Conservation (phyloP, 2,797 vertebrate genomes). For the Phoeniculus purpureus region DNA sequence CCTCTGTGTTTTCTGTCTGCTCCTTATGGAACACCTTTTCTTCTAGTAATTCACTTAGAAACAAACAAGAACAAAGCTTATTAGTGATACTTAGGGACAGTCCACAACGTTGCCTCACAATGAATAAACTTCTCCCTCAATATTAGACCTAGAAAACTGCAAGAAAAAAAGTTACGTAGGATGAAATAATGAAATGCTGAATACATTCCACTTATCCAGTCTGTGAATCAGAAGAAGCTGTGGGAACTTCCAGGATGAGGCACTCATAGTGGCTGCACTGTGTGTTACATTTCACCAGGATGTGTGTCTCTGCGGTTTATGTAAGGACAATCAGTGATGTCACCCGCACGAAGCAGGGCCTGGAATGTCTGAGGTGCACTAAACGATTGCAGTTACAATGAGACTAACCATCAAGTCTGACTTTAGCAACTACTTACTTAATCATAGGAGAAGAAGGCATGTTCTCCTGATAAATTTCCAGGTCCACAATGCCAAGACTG, state of each 20-base stretch:
- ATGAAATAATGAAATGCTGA: not conserved
- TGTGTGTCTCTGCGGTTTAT: not conserved
- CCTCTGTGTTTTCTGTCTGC: conserved; percentile 82
- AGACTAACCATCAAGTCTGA: conserved; percentile 66
- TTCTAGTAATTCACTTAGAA: conserved; percentile 85
- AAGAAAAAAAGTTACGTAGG: not conserved
- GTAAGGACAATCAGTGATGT: not conserved
- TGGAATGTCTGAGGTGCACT: conserved; percentile 25
- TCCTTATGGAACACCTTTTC: conserved; percentile 81
- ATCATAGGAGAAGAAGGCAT: conserved; percentile 83
- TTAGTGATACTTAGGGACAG: conserved; percentile 71
- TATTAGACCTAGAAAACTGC: conserved; percentile 45
- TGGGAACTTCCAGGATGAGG: not conserved
- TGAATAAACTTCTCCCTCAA: conserved; percentile 54
- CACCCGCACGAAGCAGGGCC: conserved; percentile 53
- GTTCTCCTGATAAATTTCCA: conserved; percentile 91
- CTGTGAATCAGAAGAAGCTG: not conserved
- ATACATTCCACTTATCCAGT: not conserved
- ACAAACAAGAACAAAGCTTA: conserved; percentile 74
- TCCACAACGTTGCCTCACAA: conserved; percentile 25
- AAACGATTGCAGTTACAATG: conserved; percentile 64
- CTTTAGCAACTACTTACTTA: conserved; percentile 84
- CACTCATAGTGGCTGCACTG: not conserved
- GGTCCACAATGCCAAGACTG: conserved; percentile 90
- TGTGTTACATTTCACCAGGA: not conserved